Conservation (phyloP, 2,797 vertebrate genomes). For the Lacerta viridis region DNA sequence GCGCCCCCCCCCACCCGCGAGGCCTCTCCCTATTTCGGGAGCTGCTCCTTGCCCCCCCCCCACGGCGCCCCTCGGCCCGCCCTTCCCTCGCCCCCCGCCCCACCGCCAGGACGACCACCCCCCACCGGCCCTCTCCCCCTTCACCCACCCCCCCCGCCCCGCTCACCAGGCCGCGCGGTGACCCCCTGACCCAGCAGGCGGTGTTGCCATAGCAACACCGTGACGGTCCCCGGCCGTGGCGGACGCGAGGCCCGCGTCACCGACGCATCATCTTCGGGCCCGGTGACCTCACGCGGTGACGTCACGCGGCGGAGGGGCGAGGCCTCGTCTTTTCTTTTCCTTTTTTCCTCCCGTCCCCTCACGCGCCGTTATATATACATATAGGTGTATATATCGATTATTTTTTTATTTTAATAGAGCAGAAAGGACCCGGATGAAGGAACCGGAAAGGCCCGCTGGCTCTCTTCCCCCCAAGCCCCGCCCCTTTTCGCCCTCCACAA, state of each 20-base stretch:
- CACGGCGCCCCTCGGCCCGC: neutral
- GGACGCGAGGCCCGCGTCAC: slow-evolving; percentile 35
- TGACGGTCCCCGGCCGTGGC: slow-evolving; percentile 41
- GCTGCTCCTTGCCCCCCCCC: neutral
- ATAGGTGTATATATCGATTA: no score
- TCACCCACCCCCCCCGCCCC: neutral
- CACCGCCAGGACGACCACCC: neutral
- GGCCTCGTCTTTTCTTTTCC: neutral
- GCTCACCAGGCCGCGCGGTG: slow-evolving; percentile 13
- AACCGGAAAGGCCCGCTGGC: slow-evolving; percentile 30
- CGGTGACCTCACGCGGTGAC: slow-evolving; percentile 35
- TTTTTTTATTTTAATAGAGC: neutral
- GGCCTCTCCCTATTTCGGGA: no score
- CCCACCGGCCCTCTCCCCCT: slow-evolving; percentile 36
- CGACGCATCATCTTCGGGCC: slow-evolving; percentile 38
- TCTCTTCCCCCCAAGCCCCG: neutral
- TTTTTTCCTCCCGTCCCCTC: neutral
- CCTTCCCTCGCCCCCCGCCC: neutral
- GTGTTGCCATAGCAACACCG: slow-evolving; percentile 46
- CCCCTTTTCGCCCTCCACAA: neutral
- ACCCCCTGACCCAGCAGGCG: slow-evolving; percentile 38
- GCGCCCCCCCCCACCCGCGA: neutral
- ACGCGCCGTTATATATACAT: no score
- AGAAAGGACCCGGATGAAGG: slow-evolving; percentile 17
- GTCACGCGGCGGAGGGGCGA: slow-evolving; percentile 14